These are phyloP conservation scores for Ceramica pisi DNA, from an alignment of 2,888 invertebrate species.

Conservation along the genomic window DNA sequence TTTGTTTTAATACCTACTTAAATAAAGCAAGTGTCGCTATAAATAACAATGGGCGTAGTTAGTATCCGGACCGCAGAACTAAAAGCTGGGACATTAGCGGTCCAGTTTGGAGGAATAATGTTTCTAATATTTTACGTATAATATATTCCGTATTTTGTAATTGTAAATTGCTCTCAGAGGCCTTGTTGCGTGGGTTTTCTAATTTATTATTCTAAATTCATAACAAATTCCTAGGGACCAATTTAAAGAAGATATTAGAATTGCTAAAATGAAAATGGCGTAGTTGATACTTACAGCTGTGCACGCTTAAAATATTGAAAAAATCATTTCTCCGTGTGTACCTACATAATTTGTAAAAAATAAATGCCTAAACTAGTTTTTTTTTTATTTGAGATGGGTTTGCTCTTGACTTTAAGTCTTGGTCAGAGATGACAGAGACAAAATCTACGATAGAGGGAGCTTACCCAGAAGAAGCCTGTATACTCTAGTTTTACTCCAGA, in stretches of 20 bases:
- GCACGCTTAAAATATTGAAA: too few relatives aligned
- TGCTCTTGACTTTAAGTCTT: too few relatives aligned
- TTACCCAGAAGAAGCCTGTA: too few relatives aligned
- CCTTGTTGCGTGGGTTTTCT: slow-evolving; percentile 1
- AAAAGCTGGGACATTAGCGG: slow-evolving; percentile 34
- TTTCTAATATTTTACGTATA: slow-evolving; percentile 37
- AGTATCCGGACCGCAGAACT: slow-evolving; percentile 21
- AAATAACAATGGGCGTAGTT: slow-evolving; percentile 35
- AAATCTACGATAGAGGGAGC: too few relatives aligned
- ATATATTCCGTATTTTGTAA: slow-evolving; percentile 18
- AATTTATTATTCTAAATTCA: slow-evolving; percentile 13
- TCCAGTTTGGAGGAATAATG: slow-evolving; percentile 35
- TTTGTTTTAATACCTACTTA: slow-evolving; percentile 1
- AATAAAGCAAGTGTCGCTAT: neutral
- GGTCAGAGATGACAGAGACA: too few relatives aligned
- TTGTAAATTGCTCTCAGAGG: slow-evolving; percentile 29
- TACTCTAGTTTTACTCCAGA: too few relatives aligned
- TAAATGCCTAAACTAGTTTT: too few relatives aligned
- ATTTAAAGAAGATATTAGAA: slow-evolving; percentile 10
- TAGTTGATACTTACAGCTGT: neutral
- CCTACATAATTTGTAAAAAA: too few relatives aligned
- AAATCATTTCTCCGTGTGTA: too few relatives aligned
- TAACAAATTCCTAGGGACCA: neutral
- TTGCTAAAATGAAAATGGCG: neutral
- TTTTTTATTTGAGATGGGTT: too few relatives aligned